phyloP scores from a whole-genome alignment of 1,140 invertebrate genomes.

The Drosophila varians region DNA sequence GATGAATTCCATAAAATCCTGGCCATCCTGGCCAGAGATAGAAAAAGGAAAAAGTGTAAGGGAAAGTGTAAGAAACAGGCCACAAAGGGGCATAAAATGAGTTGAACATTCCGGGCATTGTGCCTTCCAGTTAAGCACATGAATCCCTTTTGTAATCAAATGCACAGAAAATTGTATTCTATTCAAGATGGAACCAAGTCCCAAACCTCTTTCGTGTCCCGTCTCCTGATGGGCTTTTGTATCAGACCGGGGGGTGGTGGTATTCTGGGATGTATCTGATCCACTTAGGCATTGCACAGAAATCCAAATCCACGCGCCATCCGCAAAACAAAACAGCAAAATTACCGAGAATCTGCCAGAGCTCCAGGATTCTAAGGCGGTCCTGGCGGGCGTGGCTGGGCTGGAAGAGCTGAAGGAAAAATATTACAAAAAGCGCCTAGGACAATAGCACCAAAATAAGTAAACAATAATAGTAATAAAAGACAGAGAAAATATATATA shows the following conservation, averaged over 20 bases:
- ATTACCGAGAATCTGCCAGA: constrained; percentile 57
- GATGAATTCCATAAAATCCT: constrained; percentile 30
- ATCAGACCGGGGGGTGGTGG: constrained; percentile 21
- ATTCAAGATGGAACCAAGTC: constrained; percentile 53
- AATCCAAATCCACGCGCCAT: constrained; percentile 53
- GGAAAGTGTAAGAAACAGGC: constrained; percentile 20
- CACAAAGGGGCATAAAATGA: constrained; percentile 55
- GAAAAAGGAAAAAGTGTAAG: neutral
- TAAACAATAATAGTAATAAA: constrained; percentile 61
- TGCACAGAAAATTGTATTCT: constrained; percentile 77
- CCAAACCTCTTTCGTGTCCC: constrained; percentile 73
- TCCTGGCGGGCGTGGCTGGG: constrained; percentile 6
- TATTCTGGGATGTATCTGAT: constrained; percentile 34
- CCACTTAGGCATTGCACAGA: constrained; percentile 52
- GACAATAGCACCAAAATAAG: constrained; percentile 64
- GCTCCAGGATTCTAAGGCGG: constrained; percentile 19
- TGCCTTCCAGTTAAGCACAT: constrained; percentile 66
- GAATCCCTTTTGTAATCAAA: constrained; percentile 80
- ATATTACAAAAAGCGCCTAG: constrained; percentile 69
- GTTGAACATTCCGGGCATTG: constrained; percentile 55
- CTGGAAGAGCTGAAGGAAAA: constrained; percentile 27
- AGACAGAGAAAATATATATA: constrained; percentile 14
- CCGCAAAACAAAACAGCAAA: constrained; percentile 59
- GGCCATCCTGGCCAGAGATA: neutral
- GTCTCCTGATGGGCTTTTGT: constrained; percentile 70